Conservation (phyloP, 2,113 vertebrate species). For the Corapipo altera region DNA sequence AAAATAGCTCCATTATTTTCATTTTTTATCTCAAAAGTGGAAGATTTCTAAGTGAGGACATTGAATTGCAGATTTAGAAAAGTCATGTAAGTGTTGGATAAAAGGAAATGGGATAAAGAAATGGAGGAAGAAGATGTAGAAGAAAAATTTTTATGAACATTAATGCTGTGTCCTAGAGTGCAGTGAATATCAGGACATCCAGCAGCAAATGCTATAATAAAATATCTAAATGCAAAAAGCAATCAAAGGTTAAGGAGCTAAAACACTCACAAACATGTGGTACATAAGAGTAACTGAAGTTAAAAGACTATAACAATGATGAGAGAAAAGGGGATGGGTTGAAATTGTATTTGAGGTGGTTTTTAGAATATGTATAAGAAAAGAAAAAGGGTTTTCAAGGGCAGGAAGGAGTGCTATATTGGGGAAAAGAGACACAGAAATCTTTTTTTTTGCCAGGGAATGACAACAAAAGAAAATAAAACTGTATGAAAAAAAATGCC, state of each 20-base stretch:
- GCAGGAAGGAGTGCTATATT: neutral
- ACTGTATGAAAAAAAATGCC: constrained; percentile 1
- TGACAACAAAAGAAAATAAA: constrained; percentile 51
- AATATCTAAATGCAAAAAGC: neutral
- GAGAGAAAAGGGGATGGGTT: neutral
- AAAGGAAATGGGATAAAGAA: neutral
- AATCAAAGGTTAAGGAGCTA: neutral
- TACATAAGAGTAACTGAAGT: neutral
- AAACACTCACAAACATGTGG: neutral
- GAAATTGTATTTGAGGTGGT: neutral
- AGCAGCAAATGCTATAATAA: neutral
- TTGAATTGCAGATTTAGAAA: neutral
- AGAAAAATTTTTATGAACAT: neutral
- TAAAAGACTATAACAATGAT: neutral
- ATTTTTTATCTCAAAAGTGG: neutral
- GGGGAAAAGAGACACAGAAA: neutral
- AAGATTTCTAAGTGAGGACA: neutral
- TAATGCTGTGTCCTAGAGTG: neutral
- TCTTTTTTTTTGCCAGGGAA: neutral
- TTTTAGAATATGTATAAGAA: neutral
- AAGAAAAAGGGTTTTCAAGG: neutral
- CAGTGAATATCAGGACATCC: neutral
- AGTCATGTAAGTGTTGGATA: neutral
- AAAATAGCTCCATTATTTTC: neutral
- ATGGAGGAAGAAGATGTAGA: neutral